phyloP scores from a whole-genome alignment of 2,797 vertebrate genomes.

The Danio tinwini region DNA sequence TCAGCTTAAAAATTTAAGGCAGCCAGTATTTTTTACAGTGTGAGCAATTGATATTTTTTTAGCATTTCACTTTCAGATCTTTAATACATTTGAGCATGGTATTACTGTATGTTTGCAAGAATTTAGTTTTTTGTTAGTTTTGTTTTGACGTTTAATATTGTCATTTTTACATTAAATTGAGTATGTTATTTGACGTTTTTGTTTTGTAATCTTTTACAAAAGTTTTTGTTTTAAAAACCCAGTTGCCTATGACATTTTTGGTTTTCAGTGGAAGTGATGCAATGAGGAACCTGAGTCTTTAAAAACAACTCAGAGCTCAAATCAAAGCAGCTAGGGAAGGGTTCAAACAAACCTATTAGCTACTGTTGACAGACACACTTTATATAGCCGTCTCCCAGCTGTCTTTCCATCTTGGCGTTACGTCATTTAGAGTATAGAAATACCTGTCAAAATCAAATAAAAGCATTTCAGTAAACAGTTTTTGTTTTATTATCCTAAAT shows the following conservation, averaged over 20 bases:
- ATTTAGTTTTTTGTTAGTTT: too few relatives aligned
- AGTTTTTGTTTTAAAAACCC: too few relatives aligned
- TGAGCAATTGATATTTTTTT: too few relatives aligned
- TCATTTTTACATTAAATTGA: too few relatives aligned
- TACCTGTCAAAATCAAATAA: conserved; percentile 11
- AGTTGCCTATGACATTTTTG: conserved; percentile 55
- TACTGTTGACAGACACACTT: conserved; percentile 69
- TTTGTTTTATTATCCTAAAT: not conserved
- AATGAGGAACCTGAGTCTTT: conserved; percentile 58
- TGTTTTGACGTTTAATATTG: too few relatives aligned
- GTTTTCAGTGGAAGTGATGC: conserved; percentile 70
- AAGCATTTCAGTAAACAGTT: not conserved
- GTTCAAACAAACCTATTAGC: conserved; percentile 46
- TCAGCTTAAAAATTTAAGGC: too few relatives aligned
- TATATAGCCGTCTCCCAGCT: conserved; percentile 51
- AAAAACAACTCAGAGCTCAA: conserved; percentile 66
- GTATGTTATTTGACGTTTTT: too few relatives aligned
- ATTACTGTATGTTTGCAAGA: too few relatives aligned
- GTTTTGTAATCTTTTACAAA: too few relatives aligned
- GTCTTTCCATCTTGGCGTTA: conserved; percentile 33
- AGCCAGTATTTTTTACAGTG: too few relatives aligned
- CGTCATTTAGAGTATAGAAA: conserved; percentile 1
- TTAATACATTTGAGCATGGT: too few relatives aligned
- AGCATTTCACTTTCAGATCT: too few relatives aligned
- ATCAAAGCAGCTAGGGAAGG: conserved; percentile 68